Evolutionary conservation across 2,113 vertebrate genomes (phyloP).

Genomic region (Amphiprion ocellaris): DNA sequence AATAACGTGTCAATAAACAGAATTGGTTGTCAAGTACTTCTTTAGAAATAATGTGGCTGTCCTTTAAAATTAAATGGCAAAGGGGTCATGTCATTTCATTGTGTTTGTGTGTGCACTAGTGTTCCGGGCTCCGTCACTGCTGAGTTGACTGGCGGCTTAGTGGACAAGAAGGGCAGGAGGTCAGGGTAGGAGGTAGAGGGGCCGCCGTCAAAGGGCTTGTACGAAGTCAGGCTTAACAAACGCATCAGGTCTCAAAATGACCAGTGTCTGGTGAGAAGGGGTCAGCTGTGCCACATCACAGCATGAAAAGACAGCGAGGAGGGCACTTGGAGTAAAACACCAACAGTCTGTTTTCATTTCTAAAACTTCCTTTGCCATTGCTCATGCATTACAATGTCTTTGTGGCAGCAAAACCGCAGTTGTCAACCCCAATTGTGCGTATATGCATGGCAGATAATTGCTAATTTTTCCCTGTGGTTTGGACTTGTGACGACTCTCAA

Average conservation of each 20-base stretch:
- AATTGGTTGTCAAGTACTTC: neutral
- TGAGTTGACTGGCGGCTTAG: slow-evolving; percentile 59
- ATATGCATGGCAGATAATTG: slow-evolving; percentile 12
- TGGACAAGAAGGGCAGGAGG: slow-evolving; percentile 34
- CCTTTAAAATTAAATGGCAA: slow-evolving; percentile 20
- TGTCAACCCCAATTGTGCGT: slow-evolving; percentile 4
- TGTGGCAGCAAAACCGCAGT: neutral
- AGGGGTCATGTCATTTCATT: neutral
- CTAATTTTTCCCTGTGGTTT: slow-evolving; percentile 35
- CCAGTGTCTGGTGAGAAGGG: slow-evolving; percentile 14
- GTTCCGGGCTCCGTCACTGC: slow-evolving; percentile 8
- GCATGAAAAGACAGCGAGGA: slow-evolving; percentile 5
- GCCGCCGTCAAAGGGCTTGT: slow-evolving; percentile 41
- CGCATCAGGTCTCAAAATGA: slow-evolving; percentile 21
- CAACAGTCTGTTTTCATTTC: slow-evolving; percentile 17
- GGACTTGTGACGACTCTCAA: neutral
- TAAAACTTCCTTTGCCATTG: slow-evolving; percentile 14
- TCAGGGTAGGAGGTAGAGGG: slow-evolving; percentile 41
- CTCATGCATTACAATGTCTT: slow-evolving; percentile 10
- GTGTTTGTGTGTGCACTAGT: neutral
- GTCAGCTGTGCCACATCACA: slow-evolving; percentile 31
- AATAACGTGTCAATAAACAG: neutral
- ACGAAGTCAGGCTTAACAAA: slow-evolving; percentile 46
- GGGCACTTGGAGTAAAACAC: slow-evolving; percentile 5
- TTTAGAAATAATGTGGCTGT: neutral